These are phyloP conservation scores for Clunio marinus DNA, from an alignment of 2,888 invertebrate genomes.

Conservation along the genomic window DNA sequence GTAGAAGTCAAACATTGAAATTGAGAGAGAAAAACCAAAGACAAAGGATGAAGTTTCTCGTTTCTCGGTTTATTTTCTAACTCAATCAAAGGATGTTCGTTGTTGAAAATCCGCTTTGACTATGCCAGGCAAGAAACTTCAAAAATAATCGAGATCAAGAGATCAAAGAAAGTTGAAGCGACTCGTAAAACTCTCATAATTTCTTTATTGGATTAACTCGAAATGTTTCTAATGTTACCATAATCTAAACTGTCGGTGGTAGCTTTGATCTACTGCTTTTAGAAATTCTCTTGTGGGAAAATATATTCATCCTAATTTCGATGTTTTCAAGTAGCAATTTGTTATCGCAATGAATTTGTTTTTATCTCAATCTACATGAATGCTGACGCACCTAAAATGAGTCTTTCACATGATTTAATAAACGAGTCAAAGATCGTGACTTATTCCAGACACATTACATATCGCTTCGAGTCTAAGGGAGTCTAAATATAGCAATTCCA, in stretches of 20 bases:
- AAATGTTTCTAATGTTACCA: neutral
- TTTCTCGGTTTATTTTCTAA: no score
- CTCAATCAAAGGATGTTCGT: no score
- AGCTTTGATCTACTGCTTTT: neutral
- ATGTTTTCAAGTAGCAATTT: constrained; percentile 1
- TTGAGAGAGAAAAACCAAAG: no score
- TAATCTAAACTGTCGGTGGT: neutral
- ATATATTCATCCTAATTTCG: neutral
- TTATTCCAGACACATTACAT: neutral
- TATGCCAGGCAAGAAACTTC: no score
- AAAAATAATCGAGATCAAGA: no score
- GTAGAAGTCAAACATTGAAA: no score
- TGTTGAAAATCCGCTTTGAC: no score
- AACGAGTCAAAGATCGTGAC: neutral
- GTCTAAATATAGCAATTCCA: neutral
- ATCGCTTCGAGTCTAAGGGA: neutral
- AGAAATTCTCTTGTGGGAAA: neutral
- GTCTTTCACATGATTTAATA: neutral
- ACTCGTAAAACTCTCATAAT: neutral
- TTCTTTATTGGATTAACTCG: neutral
- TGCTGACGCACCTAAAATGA: neutral
- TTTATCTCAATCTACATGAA: neutral
- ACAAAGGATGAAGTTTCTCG: no score
- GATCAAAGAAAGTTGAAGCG: neutral
- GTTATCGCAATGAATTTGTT: neutral